phyloP scores from a whole-genome alignment of 1,140 invertebrate species.

The Sesamia nonagrioides region DNA sequence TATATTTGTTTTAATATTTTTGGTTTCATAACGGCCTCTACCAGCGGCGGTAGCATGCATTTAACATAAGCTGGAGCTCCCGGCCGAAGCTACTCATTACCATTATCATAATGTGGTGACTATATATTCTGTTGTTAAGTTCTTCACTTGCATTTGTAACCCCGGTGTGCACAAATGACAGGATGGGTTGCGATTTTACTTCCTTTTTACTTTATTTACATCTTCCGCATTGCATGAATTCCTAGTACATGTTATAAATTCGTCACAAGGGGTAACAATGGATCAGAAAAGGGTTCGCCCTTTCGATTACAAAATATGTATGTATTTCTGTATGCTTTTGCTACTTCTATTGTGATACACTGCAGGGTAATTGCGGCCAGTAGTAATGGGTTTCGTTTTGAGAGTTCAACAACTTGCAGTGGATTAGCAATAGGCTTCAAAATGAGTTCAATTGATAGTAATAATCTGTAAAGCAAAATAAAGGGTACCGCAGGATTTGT shows the following conservation, averaged over 20 bases:
- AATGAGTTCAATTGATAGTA: no score
- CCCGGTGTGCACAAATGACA: neutral
- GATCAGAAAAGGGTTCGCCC: neutral
- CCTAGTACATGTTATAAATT: neutral
- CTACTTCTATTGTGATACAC: no score
- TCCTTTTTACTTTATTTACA: neutral
- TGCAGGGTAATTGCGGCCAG: no score
- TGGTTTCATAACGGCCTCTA: neutral
- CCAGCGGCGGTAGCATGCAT: neutral
- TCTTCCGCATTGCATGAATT: conserved; percentile 16
- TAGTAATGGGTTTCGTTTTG: no score
- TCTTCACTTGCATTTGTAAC: neutral
- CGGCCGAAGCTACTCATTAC: neutral
- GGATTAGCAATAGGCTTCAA: no score
- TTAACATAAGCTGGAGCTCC: neutral
- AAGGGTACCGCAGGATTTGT: no score
- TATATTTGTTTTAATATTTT: neutral
- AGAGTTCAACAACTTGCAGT: no score
- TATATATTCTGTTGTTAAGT: neutral
- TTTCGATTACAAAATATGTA: no score
- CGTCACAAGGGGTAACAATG: neutral
- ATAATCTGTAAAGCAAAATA: no score
- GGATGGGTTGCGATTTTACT: no score
- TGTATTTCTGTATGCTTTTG: no score
- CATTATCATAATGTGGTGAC: neutral